phyloP scores from a whole-genome alignment of 2,113 vertebrate species.

The Chroicocephalus ridibundus region DNA sequence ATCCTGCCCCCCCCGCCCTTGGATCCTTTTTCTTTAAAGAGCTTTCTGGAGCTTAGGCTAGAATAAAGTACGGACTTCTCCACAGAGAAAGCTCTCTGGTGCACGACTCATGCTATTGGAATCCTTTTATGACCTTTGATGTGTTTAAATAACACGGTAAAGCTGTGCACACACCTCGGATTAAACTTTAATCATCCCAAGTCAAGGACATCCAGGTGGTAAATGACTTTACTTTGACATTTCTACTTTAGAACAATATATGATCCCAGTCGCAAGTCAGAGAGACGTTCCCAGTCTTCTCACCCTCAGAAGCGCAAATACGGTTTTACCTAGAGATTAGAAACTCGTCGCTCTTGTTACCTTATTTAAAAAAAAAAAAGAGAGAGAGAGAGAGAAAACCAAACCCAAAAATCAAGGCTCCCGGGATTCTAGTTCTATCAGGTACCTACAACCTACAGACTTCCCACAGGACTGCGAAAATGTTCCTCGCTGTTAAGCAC shows the following conservation, averaged over 20 bases:
- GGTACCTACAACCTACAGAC: neutral
- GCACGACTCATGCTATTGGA: conserved; percentile 59
- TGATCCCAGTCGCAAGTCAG: conserved; percentile 52
- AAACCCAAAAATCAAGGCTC: neutral
- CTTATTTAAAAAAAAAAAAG: neutral
- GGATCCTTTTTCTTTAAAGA: neutral
- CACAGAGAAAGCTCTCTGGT: neutral
- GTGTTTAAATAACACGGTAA: conserved; percentile 76
- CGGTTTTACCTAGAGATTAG: neutral
- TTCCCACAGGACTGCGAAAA: neutral
- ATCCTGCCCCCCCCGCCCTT: neutral
- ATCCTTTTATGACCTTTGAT: conserved; percentile 76
- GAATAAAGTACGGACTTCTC: conserved; percentile 46
- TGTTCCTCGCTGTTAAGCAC: neutral
- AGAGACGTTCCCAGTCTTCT: conserved; percentile 2
- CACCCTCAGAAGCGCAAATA: neutral
- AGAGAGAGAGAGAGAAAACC: neutral
- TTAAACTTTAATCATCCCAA: conserved; percentile 81
- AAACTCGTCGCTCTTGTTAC: neutral
- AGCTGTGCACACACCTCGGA: conserved; percentile 75
- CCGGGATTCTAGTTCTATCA: neutral
- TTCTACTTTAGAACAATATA: conserved; percentile 64
- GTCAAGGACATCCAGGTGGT: conserved; percentile 81
- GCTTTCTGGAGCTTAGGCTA: conserved; percentile 6
- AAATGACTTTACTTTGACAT: conserved; percentile 75